These are phyloP conservation scores for Zygaena filipendulae DNA, from an alignment of 2,888 invertebrate species.

Conservation along the genomic window DNA sequence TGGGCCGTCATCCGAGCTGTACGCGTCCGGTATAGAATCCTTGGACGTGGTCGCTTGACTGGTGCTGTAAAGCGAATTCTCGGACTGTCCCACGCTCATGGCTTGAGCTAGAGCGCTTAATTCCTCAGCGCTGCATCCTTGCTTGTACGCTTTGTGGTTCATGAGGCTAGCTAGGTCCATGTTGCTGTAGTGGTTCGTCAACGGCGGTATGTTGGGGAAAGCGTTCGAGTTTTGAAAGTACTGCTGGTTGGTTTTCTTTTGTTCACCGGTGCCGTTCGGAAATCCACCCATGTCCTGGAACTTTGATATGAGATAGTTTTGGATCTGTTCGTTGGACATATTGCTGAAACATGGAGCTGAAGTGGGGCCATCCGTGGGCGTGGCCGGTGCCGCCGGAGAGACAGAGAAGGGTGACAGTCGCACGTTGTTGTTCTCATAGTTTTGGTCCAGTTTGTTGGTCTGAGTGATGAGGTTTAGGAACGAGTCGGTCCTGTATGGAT, in stretches of 20 bases:
- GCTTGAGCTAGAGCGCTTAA: conserved; percentile 31
- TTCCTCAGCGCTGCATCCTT: conserved; percentile 29
- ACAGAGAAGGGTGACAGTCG: conserved; percentile 28
- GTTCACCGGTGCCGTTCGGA: conserved; percentile 23
- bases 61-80: conserved; percentile 39
- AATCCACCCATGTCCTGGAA: conserved; percentile 44
- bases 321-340: conserved; percentile 52
- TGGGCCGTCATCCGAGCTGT: conserved; percentile 47
- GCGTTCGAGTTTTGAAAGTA: conserved; percentile 52
- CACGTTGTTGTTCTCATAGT: conserved; percentile 42
- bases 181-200: conserved; percentile 42
- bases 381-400: conserved; percentile 23
- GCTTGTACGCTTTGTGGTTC: conserved; percentile 30
- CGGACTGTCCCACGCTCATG: conserved; percentile 46
- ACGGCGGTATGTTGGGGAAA: conserved; percentile 50
- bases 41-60: conserved; percentile 59
- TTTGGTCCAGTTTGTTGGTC: conserved; percentile 27
- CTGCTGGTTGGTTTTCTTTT: conserved; percentile 36
- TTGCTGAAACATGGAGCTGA: conserved; percentile 34
- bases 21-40: conserved; percentile 44
- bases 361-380: conserved; percentile 24
- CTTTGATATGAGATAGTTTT: conserved; percentile 46
- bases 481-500: conserved; percentile 27
- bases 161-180: conserved; percentile 36
- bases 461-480: conserved; percentile 35